Evolutionary conservation across 2,797 vertebrate genomes (phyloP).

Genomic region (Aphelocoma californica): DNA sequence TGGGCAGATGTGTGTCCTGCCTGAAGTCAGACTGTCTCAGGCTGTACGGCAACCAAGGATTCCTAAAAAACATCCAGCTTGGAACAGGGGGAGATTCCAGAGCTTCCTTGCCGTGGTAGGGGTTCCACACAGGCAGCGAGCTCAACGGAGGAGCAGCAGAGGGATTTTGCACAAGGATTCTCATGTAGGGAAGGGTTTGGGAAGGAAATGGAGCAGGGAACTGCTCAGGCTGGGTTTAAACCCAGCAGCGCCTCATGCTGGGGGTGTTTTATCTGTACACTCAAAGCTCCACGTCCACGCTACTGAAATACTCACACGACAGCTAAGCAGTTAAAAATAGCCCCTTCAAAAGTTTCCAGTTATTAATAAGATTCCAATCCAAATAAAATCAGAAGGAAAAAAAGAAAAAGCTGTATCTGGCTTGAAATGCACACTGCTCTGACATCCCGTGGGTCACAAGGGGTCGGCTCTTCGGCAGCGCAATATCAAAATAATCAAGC

Average conservation of each 20-base stretch:
- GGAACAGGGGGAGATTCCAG: fast-evolving
- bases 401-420: not conserved
- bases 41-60: not conserved
- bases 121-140: fast-evolving
- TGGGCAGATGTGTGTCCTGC: not conserved
- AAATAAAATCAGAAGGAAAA: not conserved
- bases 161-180: not conserved
- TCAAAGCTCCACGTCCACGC: not conserved
- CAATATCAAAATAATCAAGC: slow-evolving; percentile 12
- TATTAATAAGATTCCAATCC: not conserved
- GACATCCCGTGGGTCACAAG: not conserved
- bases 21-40: not conserved
- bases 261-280: fast-evolving
- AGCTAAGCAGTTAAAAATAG: not conserved
- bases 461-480: not conserved
- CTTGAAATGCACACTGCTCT: not conserved
- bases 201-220: not conserved
- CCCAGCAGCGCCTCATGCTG: not conserved
- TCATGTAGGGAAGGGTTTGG: not conserved
- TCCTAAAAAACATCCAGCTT: not conserved
- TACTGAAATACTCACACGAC: not conserved
- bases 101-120: not conserved
- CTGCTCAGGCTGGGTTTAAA: not conserved
- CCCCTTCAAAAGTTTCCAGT: not conserved
- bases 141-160: not conserved